These are phyloP conservation scores for Rambutsinella grinnellia DNA, from an alignment of 2,888 invertebrate genomes.

Conservation along the genomic window DNA sequence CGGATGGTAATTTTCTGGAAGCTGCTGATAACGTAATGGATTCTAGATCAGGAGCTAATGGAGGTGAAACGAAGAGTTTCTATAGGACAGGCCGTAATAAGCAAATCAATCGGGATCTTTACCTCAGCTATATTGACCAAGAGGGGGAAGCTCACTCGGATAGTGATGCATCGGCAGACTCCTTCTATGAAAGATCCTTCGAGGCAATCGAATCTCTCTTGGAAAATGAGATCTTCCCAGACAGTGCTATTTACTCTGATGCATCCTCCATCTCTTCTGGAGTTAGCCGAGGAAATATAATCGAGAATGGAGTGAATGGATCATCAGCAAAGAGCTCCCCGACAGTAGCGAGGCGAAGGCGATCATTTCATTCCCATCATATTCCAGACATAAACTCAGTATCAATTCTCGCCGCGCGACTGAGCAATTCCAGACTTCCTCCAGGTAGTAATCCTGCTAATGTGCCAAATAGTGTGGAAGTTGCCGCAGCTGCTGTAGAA, in stretches of 20 bases:
- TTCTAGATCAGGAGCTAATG: neutral
- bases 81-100: slow-evolving; percentile 59
- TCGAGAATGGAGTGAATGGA: slow-evolving; percentile 36
- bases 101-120: slow-evolving; percentile 65
- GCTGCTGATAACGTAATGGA: slow-evolving; percentile 27
- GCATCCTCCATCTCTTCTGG: slow-evolving; percentile 61
- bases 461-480: slow-evolving; percentile 55
- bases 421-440: slow-evolving; percentile 55
- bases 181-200: slow-evolving; percentile 83
- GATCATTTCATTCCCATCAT: slow-evolving; percentile 38
- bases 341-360: slow-evolving; percentile 29
- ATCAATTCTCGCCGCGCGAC: slow-evolving; percentile 57
- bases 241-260: slow-evolving; percentile 86
- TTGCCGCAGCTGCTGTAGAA: slow-evolving; percentile 42
- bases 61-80: slow-evolving; percentile 68
- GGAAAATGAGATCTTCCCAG: slow-evolving; percentile 80
- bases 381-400: slow-evolving; percentile 54
- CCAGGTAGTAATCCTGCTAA: slow-evolving; percentile 52
- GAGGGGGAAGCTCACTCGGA: slow-evolving; percentile 67
- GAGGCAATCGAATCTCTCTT: slow-evolving; percentile 80
- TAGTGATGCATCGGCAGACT: slow-evolving; percentile 74
- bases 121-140: slow-evolving; percentile 65
- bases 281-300: slow-evolving; percentile 48
- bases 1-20: slow-evolving; percentile 32
- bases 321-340: slow-evolving; percentile 46